phyloP scores from a whole-genome alignment of 2,113 vertebrate genomes.

The Motacilla alba region DNA sequence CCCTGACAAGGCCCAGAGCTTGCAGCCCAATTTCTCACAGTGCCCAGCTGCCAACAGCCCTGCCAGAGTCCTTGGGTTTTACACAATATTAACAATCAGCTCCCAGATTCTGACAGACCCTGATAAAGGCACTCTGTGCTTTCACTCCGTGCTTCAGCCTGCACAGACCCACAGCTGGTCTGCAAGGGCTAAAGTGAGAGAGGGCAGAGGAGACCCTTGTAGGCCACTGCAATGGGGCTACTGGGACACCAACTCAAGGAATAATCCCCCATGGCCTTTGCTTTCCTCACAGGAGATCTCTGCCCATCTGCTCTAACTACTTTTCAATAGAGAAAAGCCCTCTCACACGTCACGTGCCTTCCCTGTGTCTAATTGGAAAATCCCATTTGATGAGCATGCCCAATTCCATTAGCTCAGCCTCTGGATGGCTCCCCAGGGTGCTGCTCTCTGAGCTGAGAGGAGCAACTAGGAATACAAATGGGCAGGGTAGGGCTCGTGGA shows the following conservation, averaged over 20 bases:
- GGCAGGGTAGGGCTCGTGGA: neutral
- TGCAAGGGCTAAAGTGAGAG: neutral
- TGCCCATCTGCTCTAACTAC: slow-evolving; percentile 15
- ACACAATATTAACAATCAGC: neutral
- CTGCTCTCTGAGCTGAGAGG: neutral
- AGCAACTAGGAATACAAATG: neutral
- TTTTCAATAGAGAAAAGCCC: slow-evolving; percentile 10
- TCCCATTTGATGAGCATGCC: slow-evolving; percentile 9
- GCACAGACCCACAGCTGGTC: neutral
- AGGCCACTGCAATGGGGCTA: neutral
- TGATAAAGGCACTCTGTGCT: neutral
- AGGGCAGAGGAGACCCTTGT: neutral
- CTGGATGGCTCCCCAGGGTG: neutral
- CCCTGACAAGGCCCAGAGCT: rapidly evolving
- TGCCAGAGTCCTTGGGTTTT: neutral
- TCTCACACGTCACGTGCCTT: neutral
- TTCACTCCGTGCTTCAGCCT: neutral
- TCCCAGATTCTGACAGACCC: neutral
- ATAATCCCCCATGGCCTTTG: neutral
- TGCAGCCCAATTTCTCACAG: neutral
- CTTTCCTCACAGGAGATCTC: neutral
- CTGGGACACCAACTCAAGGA: neutral
- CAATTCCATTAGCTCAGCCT: neutral
- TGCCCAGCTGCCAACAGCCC: neutral
- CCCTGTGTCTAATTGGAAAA: slow-evolving; percentile 18